Base-by-base conservation (phyloP, 1,140 invertebrate genomes). In the Drosophila subobscura region DNA sequence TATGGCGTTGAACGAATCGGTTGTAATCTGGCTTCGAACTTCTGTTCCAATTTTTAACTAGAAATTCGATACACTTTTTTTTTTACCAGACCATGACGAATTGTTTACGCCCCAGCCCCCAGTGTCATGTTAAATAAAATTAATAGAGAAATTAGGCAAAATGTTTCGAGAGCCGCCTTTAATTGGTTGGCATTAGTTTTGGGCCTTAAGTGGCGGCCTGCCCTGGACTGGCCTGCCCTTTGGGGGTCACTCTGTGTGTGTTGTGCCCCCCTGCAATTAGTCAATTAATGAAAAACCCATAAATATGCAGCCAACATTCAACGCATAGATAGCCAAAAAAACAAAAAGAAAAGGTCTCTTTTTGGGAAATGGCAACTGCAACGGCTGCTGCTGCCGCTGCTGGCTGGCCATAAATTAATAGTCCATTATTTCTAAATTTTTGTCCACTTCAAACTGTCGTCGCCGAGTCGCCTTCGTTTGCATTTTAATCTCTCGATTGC, bases 391-490 rank as follows among this genome's bases (percentile, higher is more conserved):
- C 33, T 66, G 60, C 27, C 65, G 52, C 44, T 42, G 66, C 53
- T 40, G 20, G 23, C n/a, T 66, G 59, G 64, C 83, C 63, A 86
- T 86, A 86, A 86, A 86, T 86, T 86, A 86, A 83, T 88, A 86
- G 83, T 88, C 83, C 83, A 86, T 86, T 86, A 86, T 86, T 86
- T 86, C 78, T 68, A 81, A 88, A 88, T 81, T 88, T 67, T 86
- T 86, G 78, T 88, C 75, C 78, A 83, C 83, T 86, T 79, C 71
- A 88, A 88, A 76, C 78, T 88, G 83, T 88, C 83, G 83, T 76
- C 83, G 83, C 64, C 66, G 46, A 75, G 76, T 76, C 57, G 74
- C 57, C 63, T 85, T 85, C 74, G 83, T 86, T 86, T 86, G 83
- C 83, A 86, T 86, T 86, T 86, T 86, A 88, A 86, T 86, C 83